These are phyloP conservation scores for Athalia circularis DNA, from an alignment of 2,888 invertebrate species.

Conservation along the genomic window DNA sequence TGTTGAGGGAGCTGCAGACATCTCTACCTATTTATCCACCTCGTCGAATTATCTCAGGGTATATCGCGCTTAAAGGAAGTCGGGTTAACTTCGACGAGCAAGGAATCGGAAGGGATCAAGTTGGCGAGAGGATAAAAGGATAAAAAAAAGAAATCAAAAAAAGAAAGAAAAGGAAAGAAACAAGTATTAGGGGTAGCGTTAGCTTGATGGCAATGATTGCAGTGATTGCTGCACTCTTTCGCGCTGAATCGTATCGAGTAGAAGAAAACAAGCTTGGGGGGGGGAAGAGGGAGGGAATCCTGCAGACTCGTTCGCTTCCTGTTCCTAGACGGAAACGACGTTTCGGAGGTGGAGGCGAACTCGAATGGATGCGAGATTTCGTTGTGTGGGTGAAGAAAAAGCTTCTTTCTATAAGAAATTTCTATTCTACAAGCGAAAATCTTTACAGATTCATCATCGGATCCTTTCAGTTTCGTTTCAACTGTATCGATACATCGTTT, in stretches of 20 bases:
- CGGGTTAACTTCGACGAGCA: background rate
- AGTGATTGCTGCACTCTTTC: conserved; percentile 42
- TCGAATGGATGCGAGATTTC: background rate
- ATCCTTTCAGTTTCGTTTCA: conserved; percentile 10
- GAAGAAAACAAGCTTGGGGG: conserved; percentile 20
- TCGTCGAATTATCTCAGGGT: conserved; percentile 23
- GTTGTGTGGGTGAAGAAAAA: conserved; percentile 17
- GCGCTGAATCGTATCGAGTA: conserved; percentile 30
- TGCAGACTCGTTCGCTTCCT: conserved; percentile 21
- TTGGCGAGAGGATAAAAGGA: conserved; percentile 1
- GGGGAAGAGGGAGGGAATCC: background rate
- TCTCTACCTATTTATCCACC: background rate
- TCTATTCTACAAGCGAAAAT: background rate
- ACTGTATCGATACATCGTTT: background rate
- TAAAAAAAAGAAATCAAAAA: conserved; percentile 1
- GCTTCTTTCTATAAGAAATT: conserved; percentile 11
- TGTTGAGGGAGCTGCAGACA: background rate
- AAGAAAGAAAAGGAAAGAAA: conserved; percentile 2
- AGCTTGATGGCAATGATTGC: conserved; percentile 32
- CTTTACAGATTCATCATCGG: conserved; percentile 35
- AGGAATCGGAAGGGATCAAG: conserved; percentile 34
- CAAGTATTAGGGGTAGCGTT: conserved; percentile 30
- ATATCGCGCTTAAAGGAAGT: background rate
- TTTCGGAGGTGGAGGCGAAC: too few species aligned
- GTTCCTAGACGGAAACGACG: conserved; percentile 32